A percentile compares a stretch with the other conserved stretches of the same genome.
Evolutionary conservation across 1,140 invertebrate species (phyloP).

Genomic region (Drosophila lini): DNA sequence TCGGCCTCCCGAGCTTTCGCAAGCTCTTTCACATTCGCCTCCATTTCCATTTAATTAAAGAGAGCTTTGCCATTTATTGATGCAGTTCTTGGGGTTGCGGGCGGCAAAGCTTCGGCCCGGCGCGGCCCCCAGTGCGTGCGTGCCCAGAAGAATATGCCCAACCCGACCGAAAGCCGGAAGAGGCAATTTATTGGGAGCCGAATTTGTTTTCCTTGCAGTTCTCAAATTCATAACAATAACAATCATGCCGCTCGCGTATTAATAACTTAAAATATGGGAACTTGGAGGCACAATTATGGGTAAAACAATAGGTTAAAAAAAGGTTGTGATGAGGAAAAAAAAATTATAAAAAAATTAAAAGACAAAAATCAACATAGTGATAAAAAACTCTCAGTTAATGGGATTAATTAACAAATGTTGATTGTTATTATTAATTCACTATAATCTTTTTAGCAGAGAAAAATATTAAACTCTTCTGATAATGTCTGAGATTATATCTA

Average conservation of each 20-base stretch:
- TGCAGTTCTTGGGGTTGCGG: constrained; percentile 52
- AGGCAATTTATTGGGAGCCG: constrained; percentile 53
- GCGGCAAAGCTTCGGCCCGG: constrained; percentile 50
- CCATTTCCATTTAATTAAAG: constrained; percentile 70
- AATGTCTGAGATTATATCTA: neutral
- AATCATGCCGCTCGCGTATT: constrained; percentile 29
- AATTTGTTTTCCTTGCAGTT: constrained; percentile 44
- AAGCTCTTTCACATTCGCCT: constrained; percentile 66
- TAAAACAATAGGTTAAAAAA: neutral
- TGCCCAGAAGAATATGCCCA: constrained; percentile 27
- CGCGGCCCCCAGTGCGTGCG: constrained; percentile 1
- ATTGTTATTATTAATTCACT: no score
- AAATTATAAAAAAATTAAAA: neutral
- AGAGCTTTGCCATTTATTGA: constrained; percentile 73
- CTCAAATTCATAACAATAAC: constrained; percentile 64
- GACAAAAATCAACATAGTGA: no score
- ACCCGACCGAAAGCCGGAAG: constrained; percentile 55
- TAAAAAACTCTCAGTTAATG: no score
- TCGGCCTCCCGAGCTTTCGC: constrained; percentile 53
- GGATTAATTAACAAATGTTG: no score
- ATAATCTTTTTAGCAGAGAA: no score
- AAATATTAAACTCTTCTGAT: neutral
- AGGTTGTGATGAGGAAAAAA: neutral
- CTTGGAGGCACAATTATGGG: neutral
- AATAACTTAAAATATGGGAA: constrained; percentile 16